Evolutionary conservation across 2,888 invertebrate genomes (phyloP), one percentile per base, ranked within the genome.

Genomic region (Oligia latruncula): DNA sequence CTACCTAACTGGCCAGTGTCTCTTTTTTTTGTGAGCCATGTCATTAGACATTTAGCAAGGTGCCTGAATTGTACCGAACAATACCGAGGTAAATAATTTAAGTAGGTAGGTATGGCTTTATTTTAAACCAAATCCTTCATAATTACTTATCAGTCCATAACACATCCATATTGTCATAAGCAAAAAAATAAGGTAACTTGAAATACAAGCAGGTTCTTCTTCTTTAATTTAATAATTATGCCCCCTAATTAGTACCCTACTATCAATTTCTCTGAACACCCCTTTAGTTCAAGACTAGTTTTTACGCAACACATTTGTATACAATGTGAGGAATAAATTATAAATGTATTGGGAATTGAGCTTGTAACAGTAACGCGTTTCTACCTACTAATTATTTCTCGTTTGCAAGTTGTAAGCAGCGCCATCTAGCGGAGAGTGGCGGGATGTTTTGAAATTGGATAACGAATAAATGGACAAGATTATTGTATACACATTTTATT

Each of bases 371-470:
- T 17, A 49, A 23, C 3, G 71, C n/a, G 29, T 49, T 60, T 17
- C 20, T 15, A 15, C n/a, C 1, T 15, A 35, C 15, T 13, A 52
- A 83, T 60, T 77, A 55, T 8, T 13, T 66, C 11, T 67, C 9
- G 15, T 23, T 71, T 4, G n/a, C 8, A 58, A 67, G 67, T 71
- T 43, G 11, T 43, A 55, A n/a, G 9, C 62, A 84, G 17, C 94
- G 95, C 95, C 95, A 96, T 95, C 95, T 95, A 78, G 90, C 81
- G 93, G 81, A 84, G 94, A 95, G 95, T 90, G 91, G 95, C 84
- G 43, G 46, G 70, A 81, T 87, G 79, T 73, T 67, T 52, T 40
- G 0, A 74, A 77, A 78, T 81, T 72, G 29, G 29, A 58, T n/a
- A 35, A 67, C 65, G 66, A 64, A 73, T 15, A 29, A n/a, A 49